Conservation (phyloP, 2,888 invertebrate genomes). For the Bibio marci region DNA sequence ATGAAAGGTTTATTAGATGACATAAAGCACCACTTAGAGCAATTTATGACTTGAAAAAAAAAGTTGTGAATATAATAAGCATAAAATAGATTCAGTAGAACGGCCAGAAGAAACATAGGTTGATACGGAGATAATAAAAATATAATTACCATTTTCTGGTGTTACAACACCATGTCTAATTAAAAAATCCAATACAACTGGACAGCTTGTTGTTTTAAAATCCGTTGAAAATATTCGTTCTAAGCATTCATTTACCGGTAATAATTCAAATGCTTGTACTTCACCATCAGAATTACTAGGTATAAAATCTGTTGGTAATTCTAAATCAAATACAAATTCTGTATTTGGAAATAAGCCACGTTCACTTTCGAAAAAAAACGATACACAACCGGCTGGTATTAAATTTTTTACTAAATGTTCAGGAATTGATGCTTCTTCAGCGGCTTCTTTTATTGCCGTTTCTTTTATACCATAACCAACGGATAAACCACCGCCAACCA, state of each 20-base stretch:
- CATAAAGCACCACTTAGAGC: too few species aligned
- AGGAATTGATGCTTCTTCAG: constrained; percentile 85
- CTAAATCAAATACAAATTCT: constrained; percentile 84
- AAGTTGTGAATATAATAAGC: too few species aligned
- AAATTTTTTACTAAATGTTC: constrained; percentile 47
- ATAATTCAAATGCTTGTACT: constrained; percentile 76
- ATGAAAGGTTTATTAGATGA: too few species aligned
- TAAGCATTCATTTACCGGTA: constrained; percentile 67
- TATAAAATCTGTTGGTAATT: constrained; percentile 73
- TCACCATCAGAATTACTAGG: constrained; percentile 92
- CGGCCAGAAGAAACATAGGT: too few species aligned
- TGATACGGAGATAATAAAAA: too few species aligned
- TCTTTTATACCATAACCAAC: constrained; percentile 77
- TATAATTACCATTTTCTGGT: constrained; percentile 62
- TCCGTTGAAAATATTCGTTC: constrained; percentile 65
- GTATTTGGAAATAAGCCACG: constrained; percentile 87
- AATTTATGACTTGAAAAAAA: too few species aligned
- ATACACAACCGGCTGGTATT: constrained; percentile 30
- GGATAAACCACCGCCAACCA: constrained; percentile 85
- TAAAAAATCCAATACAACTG: constrained; percentile 81
- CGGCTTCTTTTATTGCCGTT: constrained; percentile 84
- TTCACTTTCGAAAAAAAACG: constrained; percentile 78
- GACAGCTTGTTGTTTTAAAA: constrained; percentile 88
- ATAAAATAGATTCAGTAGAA: too few species aligned
- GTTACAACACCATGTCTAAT: constrained; percentile 80